Percentiles rank a stretch among this genome's conserved stretches.
Conservation (phyloP, 2,113 vertebrate genomes). For the Cyphomyrus plagiostoma region DNA sequence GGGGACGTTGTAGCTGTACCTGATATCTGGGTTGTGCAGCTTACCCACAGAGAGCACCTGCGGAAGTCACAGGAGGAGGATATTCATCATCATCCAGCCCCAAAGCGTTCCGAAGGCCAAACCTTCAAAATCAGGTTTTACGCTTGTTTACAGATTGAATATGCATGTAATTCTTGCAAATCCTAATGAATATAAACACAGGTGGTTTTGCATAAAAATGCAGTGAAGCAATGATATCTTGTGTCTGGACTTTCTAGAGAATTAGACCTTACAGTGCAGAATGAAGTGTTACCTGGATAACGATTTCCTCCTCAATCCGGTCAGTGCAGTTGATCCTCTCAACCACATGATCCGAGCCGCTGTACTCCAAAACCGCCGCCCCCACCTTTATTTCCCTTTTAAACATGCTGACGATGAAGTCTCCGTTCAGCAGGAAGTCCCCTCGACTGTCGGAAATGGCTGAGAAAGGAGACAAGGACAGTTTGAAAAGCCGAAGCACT, state of each 20-base stretch:
- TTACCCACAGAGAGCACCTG: conserved; percentile 95
- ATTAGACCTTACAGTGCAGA: no score
- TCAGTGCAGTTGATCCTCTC: conserved; percentile 96
- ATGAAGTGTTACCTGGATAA: conserved; percentile 74
- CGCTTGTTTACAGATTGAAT: not conserved
- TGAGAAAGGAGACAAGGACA: conserved; percentile 50
- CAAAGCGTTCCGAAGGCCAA: not conserved
- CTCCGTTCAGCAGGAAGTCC: conserved; percentile 93
- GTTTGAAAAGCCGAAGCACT: not conserved
- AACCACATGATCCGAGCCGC: conserved; percentile 80
- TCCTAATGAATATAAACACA: not conserved
- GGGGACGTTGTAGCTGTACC: conserved; percentile 92
- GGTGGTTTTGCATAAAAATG: not conserved
- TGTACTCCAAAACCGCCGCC: conserved; percentile 89
- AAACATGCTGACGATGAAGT: conserved; percentile 98
- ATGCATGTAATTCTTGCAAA: not conserved
- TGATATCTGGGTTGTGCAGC: conserved; percentile 88
- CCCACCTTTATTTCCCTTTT: conserved; percentile 96
- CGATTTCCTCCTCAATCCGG: conserved; percentile 85
- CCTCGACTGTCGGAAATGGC: conserved; percentile 85
- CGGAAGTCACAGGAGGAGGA: conserved; percentile 19
- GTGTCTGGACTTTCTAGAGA: not conserved
- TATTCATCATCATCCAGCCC: not conserved
- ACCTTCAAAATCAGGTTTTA: not conserved
- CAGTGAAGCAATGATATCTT: not conserved